phyloP scores from a whole-genome alignment of 2,888 invertebrate genomes.

The Nephrotoma flavescens region DNA sequence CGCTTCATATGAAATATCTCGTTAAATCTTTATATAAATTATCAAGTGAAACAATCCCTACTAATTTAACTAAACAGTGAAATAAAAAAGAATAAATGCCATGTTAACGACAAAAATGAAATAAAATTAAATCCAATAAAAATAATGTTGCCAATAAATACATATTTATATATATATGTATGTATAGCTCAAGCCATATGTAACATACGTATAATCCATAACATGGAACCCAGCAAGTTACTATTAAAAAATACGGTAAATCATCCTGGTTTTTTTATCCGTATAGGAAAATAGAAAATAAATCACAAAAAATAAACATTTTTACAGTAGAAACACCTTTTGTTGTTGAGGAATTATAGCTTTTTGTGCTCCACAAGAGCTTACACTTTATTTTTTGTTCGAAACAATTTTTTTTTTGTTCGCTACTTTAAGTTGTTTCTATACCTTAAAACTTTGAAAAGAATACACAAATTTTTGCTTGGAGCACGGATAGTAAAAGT shows the following conservation, averaged over 20 bases:
- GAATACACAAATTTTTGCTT: neutral
- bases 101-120: neutral
- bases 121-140: neutral
- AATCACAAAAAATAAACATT: neutral
- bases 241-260: neutral
- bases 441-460: neutral
- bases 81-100: neutral
- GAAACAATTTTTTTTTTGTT: neutral
- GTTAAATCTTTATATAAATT: too few species aligned
- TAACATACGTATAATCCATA: neutral
- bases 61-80: too few species aligned
- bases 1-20: too few species aligned
- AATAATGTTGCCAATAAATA: neutral
- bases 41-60: too few species aligned
- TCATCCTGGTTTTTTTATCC: neutral
- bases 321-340: neutral
- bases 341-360: neutral
- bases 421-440: neutral
- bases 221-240: neutral
- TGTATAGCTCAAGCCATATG: neutral
- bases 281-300: neutral
- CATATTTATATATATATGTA: neutral
- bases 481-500: neutral
- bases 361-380: neutral
- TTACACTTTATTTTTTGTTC: neutral